Base-by-base conservation (phyloP, 2,888 invertebrate genomes). In the Macrophya annulata region DNA sequence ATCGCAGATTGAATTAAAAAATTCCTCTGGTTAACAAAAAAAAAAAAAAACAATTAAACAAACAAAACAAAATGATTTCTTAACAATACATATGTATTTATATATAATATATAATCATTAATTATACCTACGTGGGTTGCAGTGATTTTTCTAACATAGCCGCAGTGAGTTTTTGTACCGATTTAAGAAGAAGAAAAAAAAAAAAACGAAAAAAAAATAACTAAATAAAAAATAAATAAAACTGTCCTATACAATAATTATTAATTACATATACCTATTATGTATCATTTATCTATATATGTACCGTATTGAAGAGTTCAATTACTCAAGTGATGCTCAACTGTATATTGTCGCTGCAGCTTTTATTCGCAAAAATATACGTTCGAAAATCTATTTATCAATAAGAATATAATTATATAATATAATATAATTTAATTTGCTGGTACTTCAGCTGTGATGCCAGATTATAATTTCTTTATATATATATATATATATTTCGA, bases 81-180 rank as follows among this genome's bases (percentile, higher is more conserved):
- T 25, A 72, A 72, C n/a, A 72, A 40, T 37, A 40, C 31, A 25
- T 65, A 25, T 65, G 21, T 25, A 31, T 65, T 15, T 31, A 31
- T 15, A 59, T 59, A n/a, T 40, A 71, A 40, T 3, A 37, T 25
- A 48, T 77, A 51, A 77, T 77, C 77, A 77, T 77, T 74, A 77
- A 76, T 77, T 51, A 77, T 77, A 77, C 77, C 37, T 51, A 81
- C 43, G 62, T 59, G 81, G 81, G 59, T 79, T 55, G 79, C 62
- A 62, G 81, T 81, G 81, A 81, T 81, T 81, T 62, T 62, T 81
- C 62, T 81, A 62, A 81, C 59, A 25, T 81, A 81, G 40, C 62
- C 81, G 81, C 62, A 81, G 81, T 81, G 62, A 81, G 81, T 81
- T 81, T 81, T 77, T 81, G 81, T 81, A 81, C 81, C 40, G 62